These are phyloP conservation scores for Todus mexicanus DNA, from an alignment of 2,797 vertebrate genomes.

Conservation along the genomic window DNA sequence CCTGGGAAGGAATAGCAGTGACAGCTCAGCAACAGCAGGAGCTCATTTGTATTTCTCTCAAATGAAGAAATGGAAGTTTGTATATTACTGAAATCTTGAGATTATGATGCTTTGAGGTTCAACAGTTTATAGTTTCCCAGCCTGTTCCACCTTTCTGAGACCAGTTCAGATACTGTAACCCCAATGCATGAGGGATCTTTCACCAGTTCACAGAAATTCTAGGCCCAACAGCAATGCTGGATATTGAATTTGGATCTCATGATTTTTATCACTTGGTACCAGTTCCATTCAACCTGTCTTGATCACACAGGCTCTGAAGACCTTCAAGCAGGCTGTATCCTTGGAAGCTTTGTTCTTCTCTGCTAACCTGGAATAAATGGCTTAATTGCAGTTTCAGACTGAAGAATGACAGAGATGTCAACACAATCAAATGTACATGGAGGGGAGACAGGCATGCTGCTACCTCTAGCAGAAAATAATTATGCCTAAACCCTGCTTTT, in stretches of 20 bases:
- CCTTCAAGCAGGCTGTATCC: not conserved
- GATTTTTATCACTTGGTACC: not conserved
- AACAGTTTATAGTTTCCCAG: not conserved
- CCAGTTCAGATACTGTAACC: not conserved
- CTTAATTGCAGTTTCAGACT: not conserved
- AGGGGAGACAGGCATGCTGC: not conserved
- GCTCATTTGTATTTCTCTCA: not conserved
- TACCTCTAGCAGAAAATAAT: not conserved
- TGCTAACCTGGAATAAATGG: not conserved
- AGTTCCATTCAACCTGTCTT: not conserved
- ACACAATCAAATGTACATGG: not conserved
- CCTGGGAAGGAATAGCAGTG: not conserved
- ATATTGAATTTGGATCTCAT: not conserved
- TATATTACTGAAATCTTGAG: not conserved
- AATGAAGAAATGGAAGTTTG: not conserved
- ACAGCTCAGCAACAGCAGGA: not conserved
- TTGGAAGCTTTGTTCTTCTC: not conserved
- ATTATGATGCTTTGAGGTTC: not conserved
- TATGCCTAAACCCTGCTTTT: not conserved
- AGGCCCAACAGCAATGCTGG: not conserved
- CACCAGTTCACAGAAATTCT: not conserved
- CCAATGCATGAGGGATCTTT: not conserved
- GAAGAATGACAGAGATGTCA: not conserved
- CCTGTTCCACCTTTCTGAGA: not conserved
- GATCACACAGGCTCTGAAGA: not conserved